Percentiles rank a stretch among this genome's conserved stretches.
Conservation (phyloP, 2,797 vertebrate species). For the Mastacembelus armatus region DNA sequence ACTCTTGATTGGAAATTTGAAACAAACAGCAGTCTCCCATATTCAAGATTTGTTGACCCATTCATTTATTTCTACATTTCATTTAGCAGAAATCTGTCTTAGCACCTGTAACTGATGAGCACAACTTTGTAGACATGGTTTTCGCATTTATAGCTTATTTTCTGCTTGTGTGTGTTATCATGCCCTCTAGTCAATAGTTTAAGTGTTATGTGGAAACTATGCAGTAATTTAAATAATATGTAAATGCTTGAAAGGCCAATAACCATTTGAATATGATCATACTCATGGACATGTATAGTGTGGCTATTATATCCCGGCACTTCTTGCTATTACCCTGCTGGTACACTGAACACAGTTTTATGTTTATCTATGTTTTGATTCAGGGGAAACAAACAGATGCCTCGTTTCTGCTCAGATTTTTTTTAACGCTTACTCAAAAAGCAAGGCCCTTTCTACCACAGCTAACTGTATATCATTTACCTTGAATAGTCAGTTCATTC, state of each 20-base stretch:
- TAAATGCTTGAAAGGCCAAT: slow-evolving; percentile 2
- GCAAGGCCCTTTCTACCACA: neutral
- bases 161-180: neutral
- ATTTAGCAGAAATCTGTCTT: too few relatives aligned
- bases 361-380: slow-evolving; percentile 3
- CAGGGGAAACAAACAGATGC: neutral
- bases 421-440: neutral
- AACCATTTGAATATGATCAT: neutral
- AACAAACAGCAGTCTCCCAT: too few relatives aligned
- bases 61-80: too few relatives aligned
- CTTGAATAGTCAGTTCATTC: neutral
- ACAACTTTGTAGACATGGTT: too few relatives aligned
- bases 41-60: too few relatives aligned
- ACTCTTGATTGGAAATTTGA: too few relatives aligned
- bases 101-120: too few relatives aligned
- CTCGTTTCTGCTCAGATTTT: neutral
- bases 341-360: neutral
- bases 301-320: neutral
- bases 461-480: neutral
- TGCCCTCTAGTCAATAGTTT: neutral
- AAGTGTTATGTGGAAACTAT: neutral
- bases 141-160: neutral
- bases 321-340: neutral
- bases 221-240: neutral
- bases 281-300: neutral